Percentiles rank a stretch among this genome's conserved stretches.
phyloP scores from a whole-genome alignment of 2,888 invertebrate species.

The Eupithecia inturbata region DNA sequence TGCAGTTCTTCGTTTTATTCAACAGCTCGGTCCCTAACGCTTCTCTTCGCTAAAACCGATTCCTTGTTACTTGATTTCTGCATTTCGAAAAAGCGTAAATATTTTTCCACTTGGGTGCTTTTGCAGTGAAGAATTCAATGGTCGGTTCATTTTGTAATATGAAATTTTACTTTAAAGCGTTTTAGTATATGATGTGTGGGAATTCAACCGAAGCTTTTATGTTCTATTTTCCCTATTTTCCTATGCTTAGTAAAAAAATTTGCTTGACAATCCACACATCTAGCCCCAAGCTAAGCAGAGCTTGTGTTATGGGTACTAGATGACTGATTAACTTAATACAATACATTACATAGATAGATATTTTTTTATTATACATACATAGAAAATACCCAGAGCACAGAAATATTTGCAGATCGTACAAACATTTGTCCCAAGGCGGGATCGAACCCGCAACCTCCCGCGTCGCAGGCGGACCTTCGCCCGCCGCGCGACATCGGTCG shows the following conservation, averaged over 20 bases:
- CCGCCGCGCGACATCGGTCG: too few relatives aligned
- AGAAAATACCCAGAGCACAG: too few relatives aligned
- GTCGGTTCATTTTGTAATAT: constrained; percentile 49
- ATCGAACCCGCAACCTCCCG: too few relatives aligned
- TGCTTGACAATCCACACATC: too few relatives aligned
- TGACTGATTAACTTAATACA: too few relatives aligned
- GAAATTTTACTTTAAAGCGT: not conserved
- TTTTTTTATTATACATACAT: too few relatives aligned
- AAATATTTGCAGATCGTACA: too few relatives aligned
- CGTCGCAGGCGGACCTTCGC: too few relatives aligned
- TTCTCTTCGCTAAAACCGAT: constrained; percentile 80
- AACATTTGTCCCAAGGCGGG: too few relatives aligned
- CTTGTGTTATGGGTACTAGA: too few relatives aligned
- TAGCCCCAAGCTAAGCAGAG: too few relatives aligned
- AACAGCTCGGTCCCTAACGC: constrained; percentile 71
- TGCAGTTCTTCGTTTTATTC: constrained; percentile 75
- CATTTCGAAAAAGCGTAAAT: constrained; percentile 83
- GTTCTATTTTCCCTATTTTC: not conserved
- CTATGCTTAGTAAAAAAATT: not conserved
- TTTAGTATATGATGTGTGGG: not conserved
- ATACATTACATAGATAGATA: too few relatives aligned
- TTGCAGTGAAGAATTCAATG: constrained; percentile 75
- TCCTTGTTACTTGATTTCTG: constrained; percentile 84
- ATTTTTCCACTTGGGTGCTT: constrained; percentile 80
- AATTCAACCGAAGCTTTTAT: not conserved